phyloP scores from a whole-genome alignment of 2,888 invertebrate species.

The Drosophila kuntzei region DNA sequence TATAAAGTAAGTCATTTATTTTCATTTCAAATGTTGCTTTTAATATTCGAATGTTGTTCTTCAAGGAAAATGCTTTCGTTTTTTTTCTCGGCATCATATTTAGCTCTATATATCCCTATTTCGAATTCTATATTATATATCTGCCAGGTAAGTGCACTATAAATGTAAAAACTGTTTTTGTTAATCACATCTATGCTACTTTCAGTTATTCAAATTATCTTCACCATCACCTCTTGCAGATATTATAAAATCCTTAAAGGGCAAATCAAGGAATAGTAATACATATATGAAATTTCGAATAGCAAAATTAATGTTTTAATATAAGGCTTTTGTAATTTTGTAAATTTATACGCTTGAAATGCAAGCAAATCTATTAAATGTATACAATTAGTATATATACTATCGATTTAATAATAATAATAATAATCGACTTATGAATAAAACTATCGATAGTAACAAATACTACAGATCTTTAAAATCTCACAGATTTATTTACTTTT shows the following conservation, averaged over 20 bases:
- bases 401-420: background rate
- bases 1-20: conserved; percentile 5
- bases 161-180: background rate
- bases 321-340: background rate
- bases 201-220: conserved; percentile 15
- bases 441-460: background rate
- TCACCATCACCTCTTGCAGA: background rate
- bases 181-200: background rate
- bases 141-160: background rate
- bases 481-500: background rate
- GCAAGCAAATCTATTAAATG: background rate
- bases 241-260: background rate
- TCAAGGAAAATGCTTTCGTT: background rate
- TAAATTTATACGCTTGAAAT: background rate
- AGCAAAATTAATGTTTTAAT: background rate
- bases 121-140: conserved; percentile 4
- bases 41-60: background rate
- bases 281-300: background rate
- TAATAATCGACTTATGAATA: too few relatives aligned
- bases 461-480: background rate
- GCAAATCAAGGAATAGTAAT: background rate
- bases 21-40: background rate
- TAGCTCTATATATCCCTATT: conserved; percentile 7
- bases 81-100: conserved; percentile 7
- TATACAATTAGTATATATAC: too few relatives aligned